Conservation (phyloP, 2,797 vertebrate species). For the Parambassis ranga region DNA sequence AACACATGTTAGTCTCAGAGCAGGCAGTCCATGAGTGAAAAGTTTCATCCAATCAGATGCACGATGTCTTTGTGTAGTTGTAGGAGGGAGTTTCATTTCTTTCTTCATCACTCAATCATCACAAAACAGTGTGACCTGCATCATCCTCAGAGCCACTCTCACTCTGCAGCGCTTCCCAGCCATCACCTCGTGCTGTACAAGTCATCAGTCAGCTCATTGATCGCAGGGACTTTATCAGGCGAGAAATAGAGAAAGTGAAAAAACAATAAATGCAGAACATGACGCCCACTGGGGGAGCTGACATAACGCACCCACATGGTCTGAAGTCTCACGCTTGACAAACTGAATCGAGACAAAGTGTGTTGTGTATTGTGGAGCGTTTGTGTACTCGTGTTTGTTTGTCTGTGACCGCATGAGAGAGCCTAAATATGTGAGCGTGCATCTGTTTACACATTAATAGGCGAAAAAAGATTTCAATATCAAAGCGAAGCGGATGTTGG, state of each 20-base stretch:
- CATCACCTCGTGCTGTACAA: no score
- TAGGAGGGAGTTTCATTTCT: no score
- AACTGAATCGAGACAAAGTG: background rate
- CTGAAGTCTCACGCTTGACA: background rate
- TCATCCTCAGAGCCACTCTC: no score
- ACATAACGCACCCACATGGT: background rate
- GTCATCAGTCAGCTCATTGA: background rate
- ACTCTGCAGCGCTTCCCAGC: no score
- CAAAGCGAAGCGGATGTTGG: constrained; percentile 43
- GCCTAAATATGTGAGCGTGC: background rate
- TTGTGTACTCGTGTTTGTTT: background rate
- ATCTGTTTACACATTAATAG: constrained; percentile 48
- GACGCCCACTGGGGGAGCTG: background rate
- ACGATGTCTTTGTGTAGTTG: no score
- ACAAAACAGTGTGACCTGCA: no score
- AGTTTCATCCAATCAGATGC: no score
- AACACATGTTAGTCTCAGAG: no score
- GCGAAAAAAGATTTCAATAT: constrained; percentile 45
- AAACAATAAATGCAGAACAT: background rate
- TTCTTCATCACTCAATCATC: no score
- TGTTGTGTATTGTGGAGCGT: background rate
- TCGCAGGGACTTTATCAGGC: background rate
- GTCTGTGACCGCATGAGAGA: background rate
- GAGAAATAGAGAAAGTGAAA: background rate
- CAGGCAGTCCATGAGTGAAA: no score